Base-by-base conservation (phyloP, 1,140 invertebrate genomes). In the Elymnias hypermnestra region DNA sequence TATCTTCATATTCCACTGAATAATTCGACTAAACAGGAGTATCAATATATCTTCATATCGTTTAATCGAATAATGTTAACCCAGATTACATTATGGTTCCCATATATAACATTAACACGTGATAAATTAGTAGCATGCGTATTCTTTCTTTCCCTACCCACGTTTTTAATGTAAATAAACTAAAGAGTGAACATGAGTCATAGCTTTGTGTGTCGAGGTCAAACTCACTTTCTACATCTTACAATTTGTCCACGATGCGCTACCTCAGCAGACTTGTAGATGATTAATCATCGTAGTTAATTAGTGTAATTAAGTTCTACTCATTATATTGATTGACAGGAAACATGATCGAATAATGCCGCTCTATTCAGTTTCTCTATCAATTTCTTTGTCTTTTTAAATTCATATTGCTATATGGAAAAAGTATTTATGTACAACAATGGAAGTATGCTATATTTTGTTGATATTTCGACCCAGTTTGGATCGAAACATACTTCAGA, bases 91-190 rank as follows among this genome's bases (percentile, higher is more conserved):
- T 26, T n/a, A n/a, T n/a, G n/a, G 3, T 9, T 26, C 4, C 1
- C 7, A 7, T n/a, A n/a, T n/a, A 9, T 26, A 26, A 26, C 25
- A 26, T 26, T 7, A 2, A 2, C 10, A 26, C 21, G 1, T 15
- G 12, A 1, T 7, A 7, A 36, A 19, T 9, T 21, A 7, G 10
- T 21, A 19, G 10, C 2, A 19, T 9, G 17, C 9, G 21, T 9
- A 9, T 21, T 19, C 37, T 38, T 25, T 36, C 21, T 48, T 13
- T 6, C 15, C 14, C 38, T 25, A 40, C 37, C 45, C 22, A 48
- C 46, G 38, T 35, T 36, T 35, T 29, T 31, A 38, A 49, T 18
- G 38, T 49, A 49, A 49, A 49, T 36, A 49, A 49, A 41, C 31
- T 36, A 49, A 29, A 21, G 10, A 18, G 36, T 37, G 8, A 5